Conservation (phyloP, 2,113 vertebrate genomes). For the Sinocyclocheilus maitianheensis region DNA sequence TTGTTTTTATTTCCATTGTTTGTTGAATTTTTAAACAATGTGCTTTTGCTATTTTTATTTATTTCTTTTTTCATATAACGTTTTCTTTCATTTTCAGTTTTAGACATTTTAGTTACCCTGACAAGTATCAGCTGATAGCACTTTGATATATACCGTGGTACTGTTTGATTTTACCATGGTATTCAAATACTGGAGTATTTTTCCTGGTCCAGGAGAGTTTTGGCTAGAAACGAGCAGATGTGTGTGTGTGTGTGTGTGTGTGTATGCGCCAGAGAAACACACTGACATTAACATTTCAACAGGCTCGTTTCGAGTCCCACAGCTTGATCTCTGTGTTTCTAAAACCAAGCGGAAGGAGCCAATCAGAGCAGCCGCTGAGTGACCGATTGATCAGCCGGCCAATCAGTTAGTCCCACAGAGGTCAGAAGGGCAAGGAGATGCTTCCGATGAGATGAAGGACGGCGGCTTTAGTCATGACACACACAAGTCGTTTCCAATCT, state of each 20-base stretch:
- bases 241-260: not conserved
- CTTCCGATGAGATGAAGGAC: not conserved
- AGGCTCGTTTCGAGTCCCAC: not conserved
- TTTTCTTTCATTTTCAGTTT: not conserved
- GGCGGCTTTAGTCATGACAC: not conserved
- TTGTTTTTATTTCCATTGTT: not conserved
- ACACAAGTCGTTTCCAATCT: not conserved
- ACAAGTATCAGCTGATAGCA: not conserved
- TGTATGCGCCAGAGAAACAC: not conserved
- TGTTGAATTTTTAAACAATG: too few species aligned
- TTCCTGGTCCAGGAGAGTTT: not conserved
- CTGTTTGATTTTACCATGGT: not conserved
- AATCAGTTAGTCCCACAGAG: constrained; percentile 50
- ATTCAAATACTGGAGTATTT: not conserved
- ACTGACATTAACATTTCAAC: constrained; percentile 29
- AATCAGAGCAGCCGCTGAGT: constrained; percentile 34
- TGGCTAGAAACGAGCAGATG: not conserved
- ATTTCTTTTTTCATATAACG: not conserved
- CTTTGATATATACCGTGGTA: not conserved
- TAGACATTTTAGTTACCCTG: not conserved
- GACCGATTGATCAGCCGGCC: constrained; percentile 39
- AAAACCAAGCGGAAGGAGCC: constrained; percentile 11
- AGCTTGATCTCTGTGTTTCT: not conserved
- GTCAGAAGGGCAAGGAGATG: constrained; percentile 29
- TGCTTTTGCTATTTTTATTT: not conserved